Percentiles rank a stretch among this genome's conserved stretches.
These are phyloP conservation scores for Chrysomallon squamiferum DNA, from an alignment of 1,140 invertebrate species.

Conservation along the genomic window DNA sequence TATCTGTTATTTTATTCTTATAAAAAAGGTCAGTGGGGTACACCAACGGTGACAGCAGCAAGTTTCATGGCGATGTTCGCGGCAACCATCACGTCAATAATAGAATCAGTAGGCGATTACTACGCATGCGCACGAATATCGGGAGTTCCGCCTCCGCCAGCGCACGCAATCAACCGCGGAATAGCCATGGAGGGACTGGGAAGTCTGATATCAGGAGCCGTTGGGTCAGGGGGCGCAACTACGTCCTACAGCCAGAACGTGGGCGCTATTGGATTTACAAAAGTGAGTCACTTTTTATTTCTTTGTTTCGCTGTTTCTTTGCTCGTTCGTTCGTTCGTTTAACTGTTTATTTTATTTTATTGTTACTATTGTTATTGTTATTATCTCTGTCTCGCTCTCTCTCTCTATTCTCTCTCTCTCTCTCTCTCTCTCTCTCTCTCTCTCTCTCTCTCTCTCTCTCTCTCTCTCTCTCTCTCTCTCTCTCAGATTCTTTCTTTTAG, in stretches of 20 bases:
- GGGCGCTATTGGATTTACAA: conserved; percentile 80
- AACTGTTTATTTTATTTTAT: no score
- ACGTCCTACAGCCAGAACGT: conserved; percentile 88
- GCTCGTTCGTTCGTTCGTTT: no score
- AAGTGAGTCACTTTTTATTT: conserved; percentile 62
- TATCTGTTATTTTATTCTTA: neutral
- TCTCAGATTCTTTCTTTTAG: no score
- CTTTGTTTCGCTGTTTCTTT: no score
- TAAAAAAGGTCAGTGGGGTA: conserved; percentile 80
- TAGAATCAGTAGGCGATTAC: conserved; percentile 90
- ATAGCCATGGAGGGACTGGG: conserved; percentile 79
- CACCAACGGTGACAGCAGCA: conserved; percentile 75
- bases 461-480: no score
- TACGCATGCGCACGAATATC: conserved; percentile 87
- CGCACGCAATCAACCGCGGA: conserved; percentile 76
- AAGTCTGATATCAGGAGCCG: conserved; percentile 81
- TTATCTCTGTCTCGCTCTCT: no score
- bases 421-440: neutral
- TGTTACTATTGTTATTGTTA: no score
- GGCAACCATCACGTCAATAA: conserved; percentile 83
- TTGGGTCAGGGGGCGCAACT: conserved; percentile 83
- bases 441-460: neutral
- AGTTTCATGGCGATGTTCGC: conserved; percentile 86
- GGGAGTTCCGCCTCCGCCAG: conserved; percentile 77
- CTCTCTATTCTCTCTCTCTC: no score